phyloP scores from a whole-genome alignment of 2,113 vertebrate species.

The Apteryx mantelli region DNA sequence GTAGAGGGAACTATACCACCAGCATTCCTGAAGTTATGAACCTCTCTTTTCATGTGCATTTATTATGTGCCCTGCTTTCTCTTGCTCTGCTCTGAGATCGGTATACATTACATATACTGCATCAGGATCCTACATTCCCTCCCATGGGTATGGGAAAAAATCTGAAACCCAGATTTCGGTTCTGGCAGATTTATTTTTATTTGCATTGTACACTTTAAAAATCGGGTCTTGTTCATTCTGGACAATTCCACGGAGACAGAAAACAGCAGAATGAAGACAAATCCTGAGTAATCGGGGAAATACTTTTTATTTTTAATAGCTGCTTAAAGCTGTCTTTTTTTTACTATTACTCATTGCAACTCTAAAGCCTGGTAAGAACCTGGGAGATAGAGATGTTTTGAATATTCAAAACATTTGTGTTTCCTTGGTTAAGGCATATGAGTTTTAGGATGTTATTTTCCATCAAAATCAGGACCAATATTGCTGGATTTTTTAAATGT shows the following conservation, averaged over 20 bases:
- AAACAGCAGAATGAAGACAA: neutral
- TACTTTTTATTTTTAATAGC: conserved; percentile 10
- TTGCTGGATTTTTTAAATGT: neutral
- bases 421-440: neutral
- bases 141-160: neutral
- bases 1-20: neutral
- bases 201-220: neutral
- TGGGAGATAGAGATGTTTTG: neutral
- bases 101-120: neutral
- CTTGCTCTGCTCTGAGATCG: neutral
- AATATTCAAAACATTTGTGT: neutral
- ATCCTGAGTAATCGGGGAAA: neutral
- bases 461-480: neutral
- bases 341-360: neutral
- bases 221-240: neutral
- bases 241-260: neutral
- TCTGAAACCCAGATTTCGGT: neutral
- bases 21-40: neutral
- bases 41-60: neutral
- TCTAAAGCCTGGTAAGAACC: neutral
- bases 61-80: conserved; percentile 35
- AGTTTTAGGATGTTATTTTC: neutral
- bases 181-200: conserved; percentile 23
- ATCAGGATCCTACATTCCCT: neutral
- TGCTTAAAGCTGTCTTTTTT: neutral